Evolutionary conservation across 2,113 vertebrate genomes (phyloP).

Genomic region (Pampusana beccarii): DNA sequence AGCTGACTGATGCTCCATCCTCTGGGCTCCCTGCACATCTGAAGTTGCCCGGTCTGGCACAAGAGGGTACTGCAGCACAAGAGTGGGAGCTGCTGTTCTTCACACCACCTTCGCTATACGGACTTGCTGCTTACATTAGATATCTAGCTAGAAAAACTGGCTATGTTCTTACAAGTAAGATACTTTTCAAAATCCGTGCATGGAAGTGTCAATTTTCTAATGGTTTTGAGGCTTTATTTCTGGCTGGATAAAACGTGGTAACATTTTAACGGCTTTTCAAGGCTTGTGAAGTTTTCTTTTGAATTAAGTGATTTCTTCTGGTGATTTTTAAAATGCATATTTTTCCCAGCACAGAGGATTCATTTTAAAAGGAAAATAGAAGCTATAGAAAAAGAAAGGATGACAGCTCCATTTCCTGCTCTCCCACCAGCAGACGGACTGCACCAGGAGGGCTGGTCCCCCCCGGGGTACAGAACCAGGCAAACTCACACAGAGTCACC

Average conservation of each 20-base stretch:
- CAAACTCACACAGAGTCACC: no score
- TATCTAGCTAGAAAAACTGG: background rate
- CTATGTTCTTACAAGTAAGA: background rate
- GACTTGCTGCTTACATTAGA: rapidly evolving
- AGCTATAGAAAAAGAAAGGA: background rate
- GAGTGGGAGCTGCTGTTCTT: background rate
- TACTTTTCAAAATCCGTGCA: background rate
- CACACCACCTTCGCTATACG: background rate
- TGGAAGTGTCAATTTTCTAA: background rate
- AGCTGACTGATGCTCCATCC: background rate
- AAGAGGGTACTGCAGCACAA: slow-evolving; percentile 40
- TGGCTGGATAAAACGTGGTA: background rate
- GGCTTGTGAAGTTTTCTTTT: background rate
- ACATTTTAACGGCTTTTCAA: background rate
- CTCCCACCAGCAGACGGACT: background rate
- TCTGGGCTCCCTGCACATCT: background rate
- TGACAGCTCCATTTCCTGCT: background rate
- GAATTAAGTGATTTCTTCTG: background rate
- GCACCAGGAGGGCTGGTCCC: background rate
- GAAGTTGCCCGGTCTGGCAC: background rate
- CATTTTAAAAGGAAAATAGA: background rate
- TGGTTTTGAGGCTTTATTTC: background rate
- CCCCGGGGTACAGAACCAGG: background rate
- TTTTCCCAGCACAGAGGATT: background rate
- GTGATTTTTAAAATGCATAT: background rate